A percentile compares a stretch with the other conserved stretches of the same genome.
Conservation (phyloP, 2,888 invertebrate species). For the Tholera decimalis region DNA sequence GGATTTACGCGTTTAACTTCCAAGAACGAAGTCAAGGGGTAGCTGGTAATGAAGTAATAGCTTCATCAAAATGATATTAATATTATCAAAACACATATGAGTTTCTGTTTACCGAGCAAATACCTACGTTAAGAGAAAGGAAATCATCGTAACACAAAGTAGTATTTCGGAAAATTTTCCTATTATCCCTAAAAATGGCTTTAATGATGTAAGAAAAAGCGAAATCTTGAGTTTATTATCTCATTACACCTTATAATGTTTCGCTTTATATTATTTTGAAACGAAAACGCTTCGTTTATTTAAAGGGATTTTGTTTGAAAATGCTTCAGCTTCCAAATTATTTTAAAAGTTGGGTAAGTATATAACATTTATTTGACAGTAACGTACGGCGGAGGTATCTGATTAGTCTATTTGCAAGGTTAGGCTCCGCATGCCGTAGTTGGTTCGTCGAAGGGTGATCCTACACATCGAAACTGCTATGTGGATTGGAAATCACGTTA, state of each 20-base stretch:
- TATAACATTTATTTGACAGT: too few relatives aligned
- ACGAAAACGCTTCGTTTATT: slow-evolving; percentile 12
- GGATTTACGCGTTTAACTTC: too few relatives aligned
- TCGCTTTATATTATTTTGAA: slow-evolving; percentile 9
- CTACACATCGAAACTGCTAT: not conserved
- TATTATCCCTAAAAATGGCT: slow-evolving; percentile 25
- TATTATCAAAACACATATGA: not conserved
- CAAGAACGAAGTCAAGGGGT: too few relatives aligned
- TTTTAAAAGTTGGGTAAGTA: too few relatives aligned
- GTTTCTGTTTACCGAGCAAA: not conserved
- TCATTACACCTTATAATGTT: slow-evolving; percentile 27
- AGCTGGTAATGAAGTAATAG: too few relatives aligned
- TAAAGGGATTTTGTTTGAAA: slow-evolving; percentile 1
- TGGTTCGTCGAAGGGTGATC: not conserved
- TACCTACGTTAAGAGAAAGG: not conserved
- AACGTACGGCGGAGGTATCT: too few relatives aligned
- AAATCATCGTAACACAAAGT: not conserved
- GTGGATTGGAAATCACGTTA: not conserved
- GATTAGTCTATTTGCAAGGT: not conserved
- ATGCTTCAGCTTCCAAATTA: slow-evolving; percentile 1
- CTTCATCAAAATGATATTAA: not conserved
- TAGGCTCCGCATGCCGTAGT: not conserved
- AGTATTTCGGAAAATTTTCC: slow-evolving; percentile 15
- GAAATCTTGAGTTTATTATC: slow-evolving; percentile 33
- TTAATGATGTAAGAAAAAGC: slow-evolving; percentile 14